Evolutionary conservation across 2,113 vertebrate species (phyloP).

Genomic region (Australoheros scitulus): DNA sequence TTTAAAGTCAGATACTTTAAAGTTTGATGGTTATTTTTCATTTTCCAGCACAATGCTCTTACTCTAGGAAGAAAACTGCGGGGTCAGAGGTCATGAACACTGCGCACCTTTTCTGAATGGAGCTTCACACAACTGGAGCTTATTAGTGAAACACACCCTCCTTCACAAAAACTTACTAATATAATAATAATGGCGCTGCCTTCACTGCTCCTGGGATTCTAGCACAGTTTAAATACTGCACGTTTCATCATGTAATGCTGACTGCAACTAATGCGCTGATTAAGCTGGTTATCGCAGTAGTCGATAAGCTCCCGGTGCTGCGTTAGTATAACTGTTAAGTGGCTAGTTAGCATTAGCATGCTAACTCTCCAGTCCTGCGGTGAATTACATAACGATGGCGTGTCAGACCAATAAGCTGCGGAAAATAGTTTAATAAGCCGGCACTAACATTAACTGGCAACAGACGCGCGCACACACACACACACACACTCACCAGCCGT

Average conservation of each 20-base stretch:
- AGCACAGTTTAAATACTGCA: background rate
- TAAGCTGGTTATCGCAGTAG: background rate
- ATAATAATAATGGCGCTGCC: background rate
- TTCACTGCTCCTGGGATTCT: rapidly evolving
- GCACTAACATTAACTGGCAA: background rate
- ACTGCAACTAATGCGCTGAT: background rate
- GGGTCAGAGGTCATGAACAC: background rate
- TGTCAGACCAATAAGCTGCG: too few species aligned
- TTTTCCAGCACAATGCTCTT: background rate
- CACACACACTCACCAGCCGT: conserved; percentile 88
- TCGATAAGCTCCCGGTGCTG: background rate
- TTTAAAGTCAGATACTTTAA: background rate
- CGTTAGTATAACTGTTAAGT: background rate
- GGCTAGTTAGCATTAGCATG: conserved; percentile 58
- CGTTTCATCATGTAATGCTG: background rate
- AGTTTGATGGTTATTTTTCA: background rate
- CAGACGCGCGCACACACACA: too few species aligned
- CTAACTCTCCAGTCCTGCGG: background rate
- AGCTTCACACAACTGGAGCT: background rate
- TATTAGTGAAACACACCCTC: background rate
- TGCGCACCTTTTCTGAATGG: background rate
- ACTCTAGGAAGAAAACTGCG: background rate
- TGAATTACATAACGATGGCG: too few species aligned
- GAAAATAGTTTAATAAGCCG: rapidly evolving
- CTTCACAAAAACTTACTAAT: background rate